A percentile compares a stretch with the other conserved stretches of the same genome.
Evolutionary conservation across 2,113 vertebrate species (phyloP).

Genomic region (Cettia cetti): DNA sequence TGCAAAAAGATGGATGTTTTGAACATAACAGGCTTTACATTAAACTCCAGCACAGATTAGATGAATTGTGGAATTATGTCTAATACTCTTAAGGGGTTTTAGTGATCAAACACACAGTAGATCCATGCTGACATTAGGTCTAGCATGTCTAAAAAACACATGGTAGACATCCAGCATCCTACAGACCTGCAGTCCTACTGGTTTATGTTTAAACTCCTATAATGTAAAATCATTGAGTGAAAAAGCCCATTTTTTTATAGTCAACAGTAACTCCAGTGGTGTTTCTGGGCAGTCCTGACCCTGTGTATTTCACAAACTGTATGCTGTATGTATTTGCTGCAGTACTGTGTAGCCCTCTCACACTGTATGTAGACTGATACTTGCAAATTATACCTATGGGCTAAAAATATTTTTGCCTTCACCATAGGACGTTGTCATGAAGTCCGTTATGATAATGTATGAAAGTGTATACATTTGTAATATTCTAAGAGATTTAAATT

Average conservation of each 20-base stretch:
- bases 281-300: neutral
- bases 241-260: neutral
- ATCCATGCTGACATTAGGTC: conserved; percentile 1
- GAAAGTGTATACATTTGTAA: neutral
- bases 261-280: neutral
- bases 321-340: neutral
- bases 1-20: conserved; percentile 44
- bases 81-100: conserved; percentile 51
- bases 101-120: conserved; percentile 11
- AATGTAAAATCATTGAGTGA: neutral
- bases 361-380: neutral
- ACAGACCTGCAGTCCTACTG: neutral
- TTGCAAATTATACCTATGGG: neutral
- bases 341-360: neutral
- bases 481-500: neutral
- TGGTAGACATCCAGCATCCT: neutral
- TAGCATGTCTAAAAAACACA: neutral
- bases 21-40: conserved; percentile 51
- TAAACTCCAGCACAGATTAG: conserved; percentile 32
- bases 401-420: neutral
- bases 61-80: conserved; percentile 42
- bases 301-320: neutral
- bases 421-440: neutral
- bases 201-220: neutral
- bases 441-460: neutral